These are phyloP conservation scores for Telmatochromis bifrenatus DNA, from an alignment of 2,113 vertebrate species.

Conservation along the genomic window DNA sequence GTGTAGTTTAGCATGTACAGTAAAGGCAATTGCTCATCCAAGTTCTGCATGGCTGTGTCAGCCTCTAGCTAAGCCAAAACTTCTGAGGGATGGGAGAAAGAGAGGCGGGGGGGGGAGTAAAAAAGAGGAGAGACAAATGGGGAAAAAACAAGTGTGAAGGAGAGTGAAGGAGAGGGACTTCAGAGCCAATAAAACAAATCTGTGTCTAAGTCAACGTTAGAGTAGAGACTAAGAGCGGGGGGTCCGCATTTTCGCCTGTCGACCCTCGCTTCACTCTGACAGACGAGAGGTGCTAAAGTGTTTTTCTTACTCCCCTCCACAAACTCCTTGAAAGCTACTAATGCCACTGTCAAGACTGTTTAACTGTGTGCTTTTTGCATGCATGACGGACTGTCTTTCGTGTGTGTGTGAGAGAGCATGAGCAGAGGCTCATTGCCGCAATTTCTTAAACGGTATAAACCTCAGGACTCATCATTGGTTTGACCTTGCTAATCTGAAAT, in stretches of 20 bases:
- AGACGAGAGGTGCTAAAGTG: slow-evolving; percentile 41
- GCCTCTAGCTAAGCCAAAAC: slow-evolving; percentile 54
- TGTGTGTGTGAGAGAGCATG: not conserved
- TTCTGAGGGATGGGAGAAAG: slow-evolving; percentile 43
- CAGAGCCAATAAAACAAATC: slow-evolving; percentile 56
- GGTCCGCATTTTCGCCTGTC: slow-evolving; percentile 8
- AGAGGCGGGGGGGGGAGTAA: not conserved
- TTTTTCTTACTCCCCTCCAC: slow-evolving; percentile 33
- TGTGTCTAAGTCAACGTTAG: slow-evolving; percentile 34
- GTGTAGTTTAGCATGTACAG: slow-evolving; percentile 57
- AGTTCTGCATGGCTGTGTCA: slow-evolving; percentile 48
- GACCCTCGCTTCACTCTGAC: slow-evolving; percentile 26
- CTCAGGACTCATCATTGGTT: not conserved
- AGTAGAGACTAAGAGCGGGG: slow-evolving; percentile 17
- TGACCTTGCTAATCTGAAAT: slow-evolving; percentile 33
- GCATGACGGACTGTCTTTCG: not conserved
- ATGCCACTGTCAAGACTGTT: slow-evolving; percentile 44
- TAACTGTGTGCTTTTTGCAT: slow-evolving; percentile 12
- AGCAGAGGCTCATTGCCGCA: not conserved
- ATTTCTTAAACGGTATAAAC: not conserved
- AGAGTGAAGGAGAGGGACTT: slow-evolving; percentile 55
- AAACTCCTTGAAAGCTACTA: slow-evolving; percentile 44
- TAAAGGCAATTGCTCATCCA: slow-evolving; percentile 54
- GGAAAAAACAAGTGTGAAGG: slow-evolving; percentile 59
- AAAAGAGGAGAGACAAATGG: slow-evolving; percentile 32